Conservation (phyloP, 2,113 vertebrate species). For the human (Homo sapiens) region GRCh38 chr7:126924001-126924500, state of each 20-base stretch:
- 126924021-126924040: neutral
- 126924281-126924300: conserved; percentile 56
- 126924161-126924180: neutral
- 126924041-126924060: neutral
- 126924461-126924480: neutral
- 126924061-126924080: neutral
- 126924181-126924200: neutral
- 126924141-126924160: neutral
- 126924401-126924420: neutral
- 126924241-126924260: neutral
- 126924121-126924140: neutral
- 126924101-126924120: neutral
- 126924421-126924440: neutral
- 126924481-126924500: neutral
- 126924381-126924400: neutral
- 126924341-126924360: conserved; percentile 36
- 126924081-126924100: neutral
- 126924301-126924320: conserved; percentile 27
- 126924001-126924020: neutral
- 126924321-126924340: neutral
- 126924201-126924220: neutral
- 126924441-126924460: neutral
- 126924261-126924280: conserved; percentile 11
- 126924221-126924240: neutral
- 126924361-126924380: neutral